phyloP scores from a whole-genome alignment of 2,113 vertebrate genomes.

The Seriola dumerili region DNA sequence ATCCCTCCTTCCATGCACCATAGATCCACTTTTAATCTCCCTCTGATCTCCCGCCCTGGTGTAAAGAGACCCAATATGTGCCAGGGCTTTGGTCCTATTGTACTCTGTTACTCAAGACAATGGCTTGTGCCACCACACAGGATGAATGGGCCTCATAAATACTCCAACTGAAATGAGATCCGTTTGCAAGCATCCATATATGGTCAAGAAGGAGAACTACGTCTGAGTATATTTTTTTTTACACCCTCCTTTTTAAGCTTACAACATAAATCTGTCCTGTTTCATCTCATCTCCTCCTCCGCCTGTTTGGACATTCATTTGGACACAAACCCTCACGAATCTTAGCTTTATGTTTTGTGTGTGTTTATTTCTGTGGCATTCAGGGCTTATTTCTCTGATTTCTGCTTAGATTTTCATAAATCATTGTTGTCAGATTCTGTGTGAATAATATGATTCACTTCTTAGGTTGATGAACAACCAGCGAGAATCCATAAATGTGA shows the following conservation, averaged over 20 bases:
- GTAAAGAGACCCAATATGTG: conserved; percentile 44
- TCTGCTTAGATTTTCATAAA: conserved; percentile 35
- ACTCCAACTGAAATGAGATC: conserved; percentile 29
- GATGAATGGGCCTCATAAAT: conserved; percentile 67
- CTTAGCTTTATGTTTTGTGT: background rate
- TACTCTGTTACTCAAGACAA: conserved; percentile 46
- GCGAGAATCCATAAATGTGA: conserved; percentile 15
- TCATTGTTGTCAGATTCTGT: conserved; percentile 35
- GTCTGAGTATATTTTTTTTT: conserved; percentile 1
- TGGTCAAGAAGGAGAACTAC: background rate
- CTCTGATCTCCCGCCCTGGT: conserved; percentile 55
- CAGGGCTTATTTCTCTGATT: conserved; percentile 41
- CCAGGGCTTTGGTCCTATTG: conserved; percentile 34
- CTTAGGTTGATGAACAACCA: conserved; percentile 9
- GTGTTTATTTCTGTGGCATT: conserved; percentile 24
- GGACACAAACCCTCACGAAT: background rate
- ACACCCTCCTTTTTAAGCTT: background rate
- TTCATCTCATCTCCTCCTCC: background rate
- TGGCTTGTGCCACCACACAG: conserved; percentile 20
- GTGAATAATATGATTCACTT: conserved; percentile 43
- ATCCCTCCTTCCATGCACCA: conserved; percentile 33
- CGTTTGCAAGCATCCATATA: conserved; percentile 2
- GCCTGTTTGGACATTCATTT: conserved; percentile 4
- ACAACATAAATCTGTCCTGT: conserved; percentile 14
- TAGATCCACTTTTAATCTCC: conserved; percentile 71